These are phyloP conservation scores for Bradynema listronoti DNA, from an alignment of 1,140 invertebrate genomes.

Conservation along the genomic window DNA sequence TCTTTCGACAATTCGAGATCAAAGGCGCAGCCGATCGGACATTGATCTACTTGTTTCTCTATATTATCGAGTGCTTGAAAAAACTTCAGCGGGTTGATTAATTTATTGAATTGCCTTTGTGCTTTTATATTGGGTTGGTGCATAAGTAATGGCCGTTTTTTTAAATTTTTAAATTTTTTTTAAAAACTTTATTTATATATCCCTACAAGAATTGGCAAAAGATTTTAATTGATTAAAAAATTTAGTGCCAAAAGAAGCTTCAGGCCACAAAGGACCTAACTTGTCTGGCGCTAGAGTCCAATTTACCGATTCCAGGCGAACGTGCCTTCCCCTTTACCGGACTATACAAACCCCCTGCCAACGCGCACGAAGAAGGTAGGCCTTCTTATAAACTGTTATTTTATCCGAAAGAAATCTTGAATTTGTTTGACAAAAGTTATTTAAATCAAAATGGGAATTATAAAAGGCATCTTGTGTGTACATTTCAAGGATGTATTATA, in stretches of 20 bases:
- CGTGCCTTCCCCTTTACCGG: conserved; percentile 90
- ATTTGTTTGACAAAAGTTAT: conserved; percentile 21
- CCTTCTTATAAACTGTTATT: no score
- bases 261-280: conserved; percentile 92
- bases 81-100: conserved; percentile 71
- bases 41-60: conserved; percentile 94
- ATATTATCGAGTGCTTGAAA: conserved; percentile 95
- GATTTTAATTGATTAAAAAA: conserved; percentile 14
- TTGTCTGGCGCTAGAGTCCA: conserved; percentile 71
- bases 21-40: conserved; percentile 68
- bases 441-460: no score
- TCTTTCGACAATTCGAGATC: conserved; percentile 92
- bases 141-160: no score
- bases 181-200: conserved; percentile 7
- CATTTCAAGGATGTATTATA: no score
- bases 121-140: conserved; percentile 4
- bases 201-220: conserved; percentile 13
- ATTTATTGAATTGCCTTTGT: conserved; percentile 1
- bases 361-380: conserved; percentile 69
- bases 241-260: conserved; percentile 64
- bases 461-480: no score
- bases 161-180: no score
- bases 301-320: conserved; percentile 83
- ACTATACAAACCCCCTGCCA: conserved; percentile 83
- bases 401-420: conserved; percentile 6